These are phyloP conservation scores for Notothenia rossii DNA, from an alignment of 2,113 vertebrate species.

Conservation along the genomic window DNA sequence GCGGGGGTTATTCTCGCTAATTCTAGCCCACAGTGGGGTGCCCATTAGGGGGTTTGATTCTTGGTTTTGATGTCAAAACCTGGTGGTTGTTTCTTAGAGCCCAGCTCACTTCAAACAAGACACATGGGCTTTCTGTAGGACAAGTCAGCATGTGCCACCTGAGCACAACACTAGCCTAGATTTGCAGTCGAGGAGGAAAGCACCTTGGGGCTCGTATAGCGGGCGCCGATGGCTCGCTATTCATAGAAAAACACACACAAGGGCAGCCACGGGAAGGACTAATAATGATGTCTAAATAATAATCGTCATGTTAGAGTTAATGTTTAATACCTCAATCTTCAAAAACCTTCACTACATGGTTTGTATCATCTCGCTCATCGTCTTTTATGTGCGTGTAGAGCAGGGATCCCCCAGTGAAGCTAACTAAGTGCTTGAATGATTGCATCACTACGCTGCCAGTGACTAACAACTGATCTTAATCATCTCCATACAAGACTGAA, in stretches of 20 bases:
- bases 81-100: conserved; percentile 80
- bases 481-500: conserved; percentile 20
- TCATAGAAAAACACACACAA: conserved; percentile 36
- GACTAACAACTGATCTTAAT: conserved; percentile 33
- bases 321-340: conserved; percentile 45
- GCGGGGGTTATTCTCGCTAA: conserved; percentile 79
- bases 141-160: conserved; percentile 69
- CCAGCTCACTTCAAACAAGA: conserved; percentile 80
- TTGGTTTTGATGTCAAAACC: conserved; percentile 80
- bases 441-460: conserved; percentile 28
- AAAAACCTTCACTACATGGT: conserved; percentile 40
- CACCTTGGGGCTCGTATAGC: conserved; percentile 1
- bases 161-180: conserved; percentile 52
- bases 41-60: conserved; percentile 81
- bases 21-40: conserved; percentile 80
- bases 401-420: conserved; percentile 38
- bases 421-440: conserved; percentile 55
- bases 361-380: conserved; percentile 57
- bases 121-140: conserved; percentile 64
- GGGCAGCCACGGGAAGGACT: conserved; percentile 25
- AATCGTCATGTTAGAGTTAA: conserved; percentile 33
- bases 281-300: conserved; percentile 45
- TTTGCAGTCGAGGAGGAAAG: conserved; percentile 37
- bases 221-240: not conserved
- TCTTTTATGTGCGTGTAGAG: conserved; percentile 48